These are phyloP conservation scores for Sebastolobus alascanus DNA, from an alignment of 2,797 vertebrate genomes.

Conservation along the genomic window DNA sequence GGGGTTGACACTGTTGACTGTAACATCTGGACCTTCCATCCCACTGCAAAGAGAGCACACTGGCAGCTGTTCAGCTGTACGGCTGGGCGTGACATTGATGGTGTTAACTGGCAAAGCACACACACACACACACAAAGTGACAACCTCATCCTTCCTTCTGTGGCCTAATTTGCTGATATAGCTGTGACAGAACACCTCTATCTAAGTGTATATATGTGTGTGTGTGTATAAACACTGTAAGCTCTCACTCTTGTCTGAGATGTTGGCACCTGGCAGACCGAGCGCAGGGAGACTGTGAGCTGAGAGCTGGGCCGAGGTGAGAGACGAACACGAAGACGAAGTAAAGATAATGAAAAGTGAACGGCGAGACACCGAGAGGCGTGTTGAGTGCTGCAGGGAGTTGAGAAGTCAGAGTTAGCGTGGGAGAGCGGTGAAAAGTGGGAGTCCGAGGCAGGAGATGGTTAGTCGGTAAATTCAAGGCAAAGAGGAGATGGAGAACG, in stretches of 20 bases:
- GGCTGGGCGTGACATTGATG: conserved; percentile 89
- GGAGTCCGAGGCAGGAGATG: conserved; percentile 20
- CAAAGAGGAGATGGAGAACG: conserved; percentile 44
- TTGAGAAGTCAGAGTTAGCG: conserved; percentile 37
- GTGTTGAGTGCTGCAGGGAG: conserved; percentile 70
- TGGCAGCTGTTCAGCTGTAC: conserved; percentile 93
- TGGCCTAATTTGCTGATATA: conserved; percentile 88
- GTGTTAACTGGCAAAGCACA: conserved; percentile 89
- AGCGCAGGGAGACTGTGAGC: conserved; percentile 23
- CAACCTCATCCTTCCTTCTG: conserved; percentile 76
- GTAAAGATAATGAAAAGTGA: conserved; percentile 71
- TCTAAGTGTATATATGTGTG: neutral
- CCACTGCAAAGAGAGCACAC: conserved; percentile 79
- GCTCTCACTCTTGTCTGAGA: conserved; percentile 41
- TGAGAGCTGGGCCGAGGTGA: conserved; percentile 44
- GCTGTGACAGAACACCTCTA: conserved; percentile 63
- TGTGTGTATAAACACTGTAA: conserved; percentile 17
- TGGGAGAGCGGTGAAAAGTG: conserved; percentile 44
- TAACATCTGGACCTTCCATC: conserved; percentile 72
- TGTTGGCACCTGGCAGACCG: conserved; percentile 49
- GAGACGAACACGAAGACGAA: conserved; percentile 9
- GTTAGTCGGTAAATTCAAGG: conserved; percentile 30
- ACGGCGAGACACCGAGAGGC: conserved; percentile 48
- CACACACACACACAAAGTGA: conserved; percentile 44
- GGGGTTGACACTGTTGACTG: conserved; percentile 37